phyloP scores from a whole-genome alignment of 2,797 vertebrate species.

The Coilia nasus region DNA sequence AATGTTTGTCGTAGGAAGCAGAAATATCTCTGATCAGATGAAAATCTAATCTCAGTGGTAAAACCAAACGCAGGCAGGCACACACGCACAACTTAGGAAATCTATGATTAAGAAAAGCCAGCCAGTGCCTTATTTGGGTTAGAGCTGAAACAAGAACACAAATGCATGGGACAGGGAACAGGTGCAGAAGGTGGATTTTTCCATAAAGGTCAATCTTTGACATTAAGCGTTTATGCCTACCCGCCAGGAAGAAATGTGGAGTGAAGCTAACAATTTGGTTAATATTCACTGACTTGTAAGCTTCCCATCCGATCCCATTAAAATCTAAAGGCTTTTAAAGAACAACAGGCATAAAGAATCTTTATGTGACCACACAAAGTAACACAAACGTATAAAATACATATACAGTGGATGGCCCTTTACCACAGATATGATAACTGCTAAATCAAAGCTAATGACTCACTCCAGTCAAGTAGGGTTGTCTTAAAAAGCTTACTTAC shows the following conservation, averaged over 20 bases:
- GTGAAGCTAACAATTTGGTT: not conserved
- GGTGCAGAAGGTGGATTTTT: not conserved
- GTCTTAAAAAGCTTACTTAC: not conserved
- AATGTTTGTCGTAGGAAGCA: not conserved
- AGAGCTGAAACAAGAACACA: not conserved
- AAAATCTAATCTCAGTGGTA: not conserved
- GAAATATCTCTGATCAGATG: conserved; percentile 37
- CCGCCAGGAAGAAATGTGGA: not conserved
- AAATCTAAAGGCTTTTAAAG: not conserved
- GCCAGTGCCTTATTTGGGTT: not conserved
- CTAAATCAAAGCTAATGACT: not conserved
- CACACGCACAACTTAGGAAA: not conserved
- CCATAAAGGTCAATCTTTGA: not conserved
- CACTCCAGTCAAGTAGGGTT: not conserved
- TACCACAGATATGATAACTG: not conserved
- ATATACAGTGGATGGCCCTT: not conserved
- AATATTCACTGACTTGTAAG: not conserved
- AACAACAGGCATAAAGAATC: not conserved
- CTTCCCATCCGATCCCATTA: no score
- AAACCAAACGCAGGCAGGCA: not conserved
- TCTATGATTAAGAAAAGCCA: not conserved
- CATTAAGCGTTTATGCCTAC: not conserved
- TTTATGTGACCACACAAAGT: not conserved
- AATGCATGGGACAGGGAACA: not conserved
- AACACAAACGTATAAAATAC: not conserved